These are phyloP conservation scores for Cerastis rubricosa DNA, from an alignment of 2,888 invertebrate genomes.

Conservation along the genomic window DNA sequence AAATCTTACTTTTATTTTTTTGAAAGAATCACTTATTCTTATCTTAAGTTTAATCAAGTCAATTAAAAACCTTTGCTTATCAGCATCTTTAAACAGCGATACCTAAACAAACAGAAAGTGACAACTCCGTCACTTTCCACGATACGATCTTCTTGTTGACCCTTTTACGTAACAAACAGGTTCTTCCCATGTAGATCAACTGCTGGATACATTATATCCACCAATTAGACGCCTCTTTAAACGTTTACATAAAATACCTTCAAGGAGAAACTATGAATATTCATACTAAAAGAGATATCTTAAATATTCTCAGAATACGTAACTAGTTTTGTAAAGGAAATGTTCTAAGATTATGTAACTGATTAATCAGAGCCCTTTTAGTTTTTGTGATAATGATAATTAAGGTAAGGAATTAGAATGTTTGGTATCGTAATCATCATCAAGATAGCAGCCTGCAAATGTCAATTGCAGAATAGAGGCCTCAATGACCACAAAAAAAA, in stretches of 20 bases:
- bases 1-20: neutral
- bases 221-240: constrained; percentile 46
- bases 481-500: neutral
- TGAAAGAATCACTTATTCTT: neutral
- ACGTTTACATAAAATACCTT: constrained; percentile 41
- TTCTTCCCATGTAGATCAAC: constrained; percentile 48
- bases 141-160: constrained; percentile 46
- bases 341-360: constrained; percentile 39
- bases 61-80: constrained; percentile 12
- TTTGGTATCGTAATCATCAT: constrained; percentile 12
- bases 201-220: constrained; percentile 37
- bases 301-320: constrained; percentile 41
- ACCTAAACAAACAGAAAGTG: constrained; percentile 51
- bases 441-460: neutral
- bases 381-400: constrained; percentile 6
- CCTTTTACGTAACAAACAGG: constrained; percentile 49
- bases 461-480: neutral
- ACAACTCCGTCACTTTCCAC: constrained; percentile 45
- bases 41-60: constrained; percentile 6
- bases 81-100: neutral
- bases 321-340: constrained; percentile 37
- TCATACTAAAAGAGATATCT: constrained; percentile 44
- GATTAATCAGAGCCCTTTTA: constrained; percentile 29
- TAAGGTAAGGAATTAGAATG: neutral
- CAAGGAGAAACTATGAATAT: constrained; percentile 50